Evolutionary conservation across 53 echinoderm and acorn worm genomes (phyloP), one percentile per base, ranked within the genome.

Genomic region (Paracentrotus lividus): DNA sequence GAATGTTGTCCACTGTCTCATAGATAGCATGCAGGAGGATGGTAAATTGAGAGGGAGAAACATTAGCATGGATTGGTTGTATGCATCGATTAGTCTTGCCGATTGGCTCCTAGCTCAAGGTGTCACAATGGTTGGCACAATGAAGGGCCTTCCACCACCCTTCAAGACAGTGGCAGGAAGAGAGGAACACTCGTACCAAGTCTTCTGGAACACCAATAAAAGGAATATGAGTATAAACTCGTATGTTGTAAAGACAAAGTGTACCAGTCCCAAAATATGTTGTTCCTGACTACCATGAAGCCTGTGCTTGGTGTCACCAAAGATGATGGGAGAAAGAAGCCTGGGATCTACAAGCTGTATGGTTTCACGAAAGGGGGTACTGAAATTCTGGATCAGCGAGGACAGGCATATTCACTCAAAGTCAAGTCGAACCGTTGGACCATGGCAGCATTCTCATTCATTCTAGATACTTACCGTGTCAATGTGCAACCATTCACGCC

Each of bases 311-410:
- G 32, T 8, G 54, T 52, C 9, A 92, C 78, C 32, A 49, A 51
- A 12, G 92, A 92, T 54, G 92, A 92, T 77, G 78, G 92, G 1
- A 92, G 77, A 72, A 4, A 77, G 36, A 92, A 77, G n/a, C 77
- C 78, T 0, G 92, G 56, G 2, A 38, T 57, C 0, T 92, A 92
- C 55, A 92, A 77, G 56, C 24, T 92, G 3, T 92, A 92, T 20
- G 92, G 77, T 34, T 77, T 77, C 78, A 92, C 92, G 36, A 92
- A 92, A 55, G 78, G 77, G 2, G 56, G 78, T 2, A 92, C 92
- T 3, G 64, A 92, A 10, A 77, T 92, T 31, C 34, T 57, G 4
- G 92, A 92, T 21, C 54, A 92, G 21, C 6, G 78, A 77, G 92
- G 53, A 16, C 31, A 77, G 78, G 13, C 15, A 53, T 81, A 57